phyloP scores from a whole-genome alignment of 2,888 invertebrate genomes.

The Timandra comae region DNA sequence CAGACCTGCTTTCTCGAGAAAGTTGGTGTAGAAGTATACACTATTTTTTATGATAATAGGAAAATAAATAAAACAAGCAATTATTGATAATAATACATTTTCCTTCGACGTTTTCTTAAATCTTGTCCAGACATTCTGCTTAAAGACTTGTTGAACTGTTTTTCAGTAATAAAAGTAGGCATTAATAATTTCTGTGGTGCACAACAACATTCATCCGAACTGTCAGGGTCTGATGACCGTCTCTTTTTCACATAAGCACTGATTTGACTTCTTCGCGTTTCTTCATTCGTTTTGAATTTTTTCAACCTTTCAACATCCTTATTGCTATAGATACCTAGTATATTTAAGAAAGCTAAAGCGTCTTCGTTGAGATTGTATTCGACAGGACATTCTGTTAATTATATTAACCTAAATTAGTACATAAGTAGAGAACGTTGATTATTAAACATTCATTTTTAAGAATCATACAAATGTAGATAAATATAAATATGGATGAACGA shows the following conservation, averaged over 20 bases:
- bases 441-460: too few relatives aligned
- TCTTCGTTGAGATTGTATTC: constrained; percentile 42
- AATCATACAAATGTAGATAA: too few relatives aligned
- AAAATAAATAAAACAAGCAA: background rate
- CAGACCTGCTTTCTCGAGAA: too few relatives aligned
- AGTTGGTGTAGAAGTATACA: too few relatives aligned
- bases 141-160: constrained; percentile 35
- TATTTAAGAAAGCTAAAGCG: constrained; percentile 34
- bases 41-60: too few relatives aligned
- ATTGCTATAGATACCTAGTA: constrained; percentile 35
- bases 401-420: too few relatives aligned
- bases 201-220: constrained; percentile 45
- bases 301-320: constrained; percentile 19
- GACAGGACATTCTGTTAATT: constrained; percentile 38
- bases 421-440: too few relatives aligned
- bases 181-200: constrained; percentile 34
- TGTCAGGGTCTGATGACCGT: constrained; percentile 1
- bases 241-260: too few relatives aligned
- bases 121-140: constrained; percentile 16
- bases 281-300: constrained; percentile 14
- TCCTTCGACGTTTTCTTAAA: background rate
- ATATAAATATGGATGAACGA: too few relatives aligned
- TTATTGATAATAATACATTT: background rate
- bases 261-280: background rate
- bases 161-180: constrained; percentile 50